Evolutionary conservation across 2,797 vertebrate species (phyloP).

Genomic region (Pipistrellus pygmaeus): DNA sequence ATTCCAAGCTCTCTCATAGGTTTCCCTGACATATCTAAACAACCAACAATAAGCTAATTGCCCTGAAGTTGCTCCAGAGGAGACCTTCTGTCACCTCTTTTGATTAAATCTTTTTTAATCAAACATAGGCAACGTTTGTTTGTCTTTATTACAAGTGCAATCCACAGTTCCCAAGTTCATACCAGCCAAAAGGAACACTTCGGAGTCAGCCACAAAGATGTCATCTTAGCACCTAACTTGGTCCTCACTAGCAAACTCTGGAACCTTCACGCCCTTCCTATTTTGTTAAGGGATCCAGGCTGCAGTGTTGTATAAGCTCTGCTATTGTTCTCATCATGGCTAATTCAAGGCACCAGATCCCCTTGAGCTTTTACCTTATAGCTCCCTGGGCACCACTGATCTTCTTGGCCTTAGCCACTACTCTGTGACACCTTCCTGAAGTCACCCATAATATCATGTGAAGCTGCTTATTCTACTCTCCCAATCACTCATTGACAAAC

Average conservation of each 20-base stretch:
- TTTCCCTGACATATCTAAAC: neutral
- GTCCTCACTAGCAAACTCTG: neutral
- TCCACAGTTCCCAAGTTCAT: neutral
- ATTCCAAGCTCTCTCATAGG: neutral
- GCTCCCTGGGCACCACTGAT: neutral
- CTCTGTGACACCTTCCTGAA: neutral
- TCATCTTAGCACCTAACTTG: neutral
- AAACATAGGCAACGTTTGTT: neutral
- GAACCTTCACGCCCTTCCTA: neutral
- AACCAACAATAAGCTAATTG: neutral
- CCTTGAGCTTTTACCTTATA: neutral
- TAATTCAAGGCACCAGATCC: neutral
- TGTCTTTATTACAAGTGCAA: neutral
- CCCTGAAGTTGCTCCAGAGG: neutral
- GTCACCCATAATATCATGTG: neutral
- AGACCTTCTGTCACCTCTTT: neutral
- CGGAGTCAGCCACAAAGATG: neutral
- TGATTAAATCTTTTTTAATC: neutral
- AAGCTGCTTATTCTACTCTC: neutral
- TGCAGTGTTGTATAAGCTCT: neutral
- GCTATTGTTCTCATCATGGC: neutral
- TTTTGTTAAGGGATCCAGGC: neutral
- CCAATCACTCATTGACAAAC: neutral
- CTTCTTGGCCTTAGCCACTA: neutral
- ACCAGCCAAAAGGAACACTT: neutral